Evolutionary conservation across 2,113 vertebrate genomes (phyloP).

Genomic region (Lates calcarifer): DNA sequence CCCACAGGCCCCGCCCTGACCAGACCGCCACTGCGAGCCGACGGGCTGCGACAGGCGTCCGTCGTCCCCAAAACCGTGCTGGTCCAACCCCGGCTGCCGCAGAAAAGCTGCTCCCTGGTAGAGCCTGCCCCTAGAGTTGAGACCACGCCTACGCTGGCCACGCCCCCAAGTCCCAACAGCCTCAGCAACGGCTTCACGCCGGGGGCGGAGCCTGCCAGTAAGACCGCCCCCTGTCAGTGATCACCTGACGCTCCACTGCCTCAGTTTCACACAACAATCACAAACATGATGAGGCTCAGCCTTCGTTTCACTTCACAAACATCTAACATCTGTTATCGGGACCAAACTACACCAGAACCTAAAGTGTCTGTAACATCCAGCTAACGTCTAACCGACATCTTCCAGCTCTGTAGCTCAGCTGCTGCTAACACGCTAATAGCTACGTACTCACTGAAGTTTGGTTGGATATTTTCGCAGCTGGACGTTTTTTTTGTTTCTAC

Average conservation of each 20-base stretch:
- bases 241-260: neutral
- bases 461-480: neutral
- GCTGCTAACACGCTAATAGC: conserved; percentile 28
- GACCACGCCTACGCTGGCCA: conserved; percentile 42
- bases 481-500: neutral
- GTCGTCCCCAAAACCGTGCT: conserved; percentile 73
- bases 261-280: neutral
- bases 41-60: conserved; percentile 75
- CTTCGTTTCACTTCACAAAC: neutral
- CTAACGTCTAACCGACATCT: neutral
- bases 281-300: neutral
- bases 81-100: conserved; percentile 73
- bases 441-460: neutral
- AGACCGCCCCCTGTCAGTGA: conserved; percentile 79
- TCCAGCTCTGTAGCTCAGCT: neutral
- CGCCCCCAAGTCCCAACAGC: conserved; percentile 76
- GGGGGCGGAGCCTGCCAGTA: conserved; percentile 69
- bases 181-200: conserved; percentile 82
- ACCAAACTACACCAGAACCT: conserved; percentile 26
- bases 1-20: conserved; percentile 43
- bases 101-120: conserved; percentile 79
- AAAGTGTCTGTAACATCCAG: neutral
- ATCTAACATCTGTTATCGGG: neutral
- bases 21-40: conserved; percentile 80
- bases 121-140: conserved; percentile 51